Conservation (phyloP, 2,888 invertebrate species). For the Agrenia bidenticulata region DNA sequence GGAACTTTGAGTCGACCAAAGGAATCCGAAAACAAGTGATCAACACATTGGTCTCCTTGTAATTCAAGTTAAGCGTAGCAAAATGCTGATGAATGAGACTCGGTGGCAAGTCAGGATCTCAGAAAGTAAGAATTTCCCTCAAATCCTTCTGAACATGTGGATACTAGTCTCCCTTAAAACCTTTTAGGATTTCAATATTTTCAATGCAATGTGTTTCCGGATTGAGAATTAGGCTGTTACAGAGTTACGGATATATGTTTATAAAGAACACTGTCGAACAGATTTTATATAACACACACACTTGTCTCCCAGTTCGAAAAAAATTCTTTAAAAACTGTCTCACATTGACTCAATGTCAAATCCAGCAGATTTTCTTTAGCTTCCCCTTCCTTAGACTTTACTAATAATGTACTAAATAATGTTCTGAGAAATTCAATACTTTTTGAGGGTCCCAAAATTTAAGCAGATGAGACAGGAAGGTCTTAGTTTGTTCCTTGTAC, state of each 20-base stretch:
- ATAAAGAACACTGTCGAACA: too few species aligned
- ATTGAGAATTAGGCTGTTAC: not conserved
- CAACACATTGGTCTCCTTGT: slow-evolving; percentile 28
- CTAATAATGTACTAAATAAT: too few species aligned
- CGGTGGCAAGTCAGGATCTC: not conserved
- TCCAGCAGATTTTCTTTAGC: slow-evolving; percentile 3
- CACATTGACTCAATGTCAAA: not conserved
- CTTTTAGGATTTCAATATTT: not conserved
- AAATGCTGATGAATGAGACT: slow-evolving; percentile 10
- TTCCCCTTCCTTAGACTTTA: slow-evolving; percentile 18
- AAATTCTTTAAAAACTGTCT: too few species aligned
- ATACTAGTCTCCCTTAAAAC: too few species aligned
- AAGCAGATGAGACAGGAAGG: too few species aligned
- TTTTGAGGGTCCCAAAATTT: too few species aligned
- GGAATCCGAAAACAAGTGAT: slow-evolving; percentile 24
- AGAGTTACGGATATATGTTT: too few species aligned
- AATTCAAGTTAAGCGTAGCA: slow-evolving; percentile 24
- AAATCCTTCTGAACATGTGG: not conserved
- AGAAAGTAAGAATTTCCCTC: not conserved
- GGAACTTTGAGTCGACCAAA: not conserved
- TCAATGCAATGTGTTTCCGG: slow-evolving; percentile 17
- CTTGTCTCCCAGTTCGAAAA: too few species aligned
- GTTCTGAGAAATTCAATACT: too few species aligned
- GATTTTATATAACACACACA: too few species aligned
- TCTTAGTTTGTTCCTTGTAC: too few species aligned